Base-by-base conservation (phyloP, 2,797 vertebrate genomes). In the Melanotaenia pygmaea region DNA sequence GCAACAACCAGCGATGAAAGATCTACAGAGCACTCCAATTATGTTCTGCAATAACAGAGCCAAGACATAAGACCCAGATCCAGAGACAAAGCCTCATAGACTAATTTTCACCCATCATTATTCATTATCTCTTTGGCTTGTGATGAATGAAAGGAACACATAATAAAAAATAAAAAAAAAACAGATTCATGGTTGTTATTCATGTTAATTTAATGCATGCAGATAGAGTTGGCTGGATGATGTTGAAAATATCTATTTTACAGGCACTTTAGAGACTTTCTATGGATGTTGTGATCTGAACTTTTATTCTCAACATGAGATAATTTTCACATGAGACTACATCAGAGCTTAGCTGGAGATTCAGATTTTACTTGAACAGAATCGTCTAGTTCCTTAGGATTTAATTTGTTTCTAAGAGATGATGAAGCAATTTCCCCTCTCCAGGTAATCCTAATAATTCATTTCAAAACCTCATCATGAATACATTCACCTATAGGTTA, bases 1-100 rank as follows among this genome's bases (percentile, higher is more conserved):
- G 71, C 67, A 76, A 69, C 74, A 64, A 43, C 22, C 70, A 64
- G 70, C 79, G 86, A 92, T 85, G 83, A 86, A 91, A 70, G 65
- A 88, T 79, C 74, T 80, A 83, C 60, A 72, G 70, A 86, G 77
- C 83, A 73, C 86, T 90, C 61, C 86, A 90, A 87, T 92, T 85
- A 89, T 78, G 73, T 84, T 62, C 59, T 51, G 67, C 60, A 83
- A 84, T 38, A 89, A 74, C 79, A 74, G 65, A 88, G 59, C 72
- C 51, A 73, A 77, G 73, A 69, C 76, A 78, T 57, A 69, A 73
- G 43, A 82, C 51, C 37, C 20, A 64, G 81, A 82, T 53, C 37
- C 22, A 64, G 81, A 76, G 75, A 81, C 59, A 82, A 72, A 81
- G 74, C 65, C 73, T 53, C 71, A 77, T 79, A 76, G 60, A 82